Conservation (phyloP, 2,888 invertebrate species). For the Melinaea menophilus region DNA sequence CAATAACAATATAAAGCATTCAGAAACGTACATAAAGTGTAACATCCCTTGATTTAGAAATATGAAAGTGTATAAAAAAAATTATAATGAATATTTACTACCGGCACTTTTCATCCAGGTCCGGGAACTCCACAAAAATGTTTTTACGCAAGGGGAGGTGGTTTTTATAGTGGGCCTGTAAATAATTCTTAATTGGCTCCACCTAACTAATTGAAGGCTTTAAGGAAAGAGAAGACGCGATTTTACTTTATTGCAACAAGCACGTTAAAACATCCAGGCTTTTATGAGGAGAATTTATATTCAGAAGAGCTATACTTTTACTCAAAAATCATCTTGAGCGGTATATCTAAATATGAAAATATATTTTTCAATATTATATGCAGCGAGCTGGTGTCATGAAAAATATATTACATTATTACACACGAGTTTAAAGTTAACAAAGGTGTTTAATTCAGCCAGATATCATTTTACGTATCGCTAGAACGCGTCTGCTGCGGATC, state of each 20-base stretch:
- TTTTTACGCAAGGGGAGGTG: conserved; percentile 24
- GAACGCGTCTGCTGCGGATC: conserved; percentile 23
- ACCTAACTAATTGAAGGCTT: conserved; percentile 27
- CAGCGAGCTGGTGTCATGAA: background rate
- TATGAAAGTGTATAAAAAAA: conserved; percentile 24
- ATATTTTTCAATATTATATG: too few relatives aligned
- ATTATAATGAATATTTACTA: conserved; percentile 24
- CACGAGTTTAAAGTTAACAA: conserved; percentile 4
- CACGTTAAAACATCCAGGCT: background rate
- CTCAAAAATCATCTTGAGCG: too few relatives aligned
- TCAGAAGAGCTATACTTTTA: background rate
- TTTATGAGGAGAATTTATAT: conserved; percentile 1
- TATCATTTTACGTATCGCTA: conserved; percentile 25
- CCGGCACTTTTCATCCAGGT: conserved; percentile 22
- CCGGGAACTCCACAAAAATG: conserved; percentile 27
- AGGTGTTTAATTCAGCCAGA: conserved; percentile 16
- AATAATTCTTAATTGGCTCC: conserved; percentile 26
- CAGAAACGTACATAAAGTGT: too few relatives aligned
- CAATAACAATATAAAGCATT: too few relatives aligned
- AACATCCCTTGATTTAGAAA: conserved; percentile 11
- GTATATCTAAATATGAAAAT: too few relatives aligned
- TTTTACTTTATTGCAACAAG: conserved; percentile 7
- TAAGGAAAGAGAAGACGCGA: conserved; percentile 9
- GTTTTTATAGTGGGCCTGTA: conserved; percentile 27
- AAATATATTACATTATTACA: background rate